These are phyloP conservation scores for Spheniscus humboldti DNA, from an alignment of 2,797 vertebrate species.

Conservation along the genomic window DNA sequence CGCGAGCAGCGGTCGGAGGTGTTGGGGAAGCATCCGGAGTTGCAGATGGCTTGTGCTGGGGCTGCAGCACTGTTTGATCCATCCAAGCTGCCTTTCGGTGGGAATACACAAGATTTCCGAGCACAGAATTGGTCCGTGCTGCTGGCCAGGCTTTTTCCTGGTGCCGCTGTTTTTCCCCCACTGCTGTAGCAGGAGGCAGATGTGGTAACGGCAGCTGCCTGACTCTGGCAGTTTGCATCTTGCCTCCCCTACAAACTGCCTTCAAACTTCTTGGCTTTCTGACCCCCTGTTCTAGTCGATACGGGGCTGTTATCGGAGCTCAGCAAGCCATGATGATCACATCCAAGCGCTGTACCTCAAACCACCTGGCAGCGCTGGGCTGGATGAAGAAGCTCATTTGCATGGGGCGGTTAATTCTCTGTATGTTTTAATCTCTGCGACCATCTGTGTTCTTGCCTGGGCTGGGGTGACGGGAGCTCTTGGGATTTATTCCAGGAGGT, in stretches of 20 bases:
- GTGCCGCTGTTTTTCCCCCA: neutral
- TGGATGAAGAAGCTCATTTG: conserved; percentile 46
- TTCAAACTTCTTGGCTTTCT: neutral
- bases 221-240: neutral
- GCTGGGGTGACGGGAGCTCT: conserved; percentile 16
- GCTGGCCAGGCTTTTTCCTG: neutral
- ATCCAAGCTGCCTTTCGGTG: neutral
- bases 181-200: neutral
- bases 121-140: neutral
- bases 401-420: conserved; percentile 47
- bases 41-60: accelerated
- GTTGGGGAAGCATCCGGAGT: accelerated
- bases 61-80: neutral
- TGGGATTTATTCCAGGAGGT: conserved; percentile 55
- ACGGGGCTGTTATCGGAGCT: neutral
- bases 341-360: neutral
- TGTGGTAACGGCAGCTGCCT: neutral
- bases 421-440: conserved; percentile 39
- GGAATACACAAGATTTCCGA: accelerated
- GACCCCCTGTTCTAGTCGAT: neutral
- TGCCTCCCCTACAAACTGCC: neutral
- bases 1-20: accelerated
- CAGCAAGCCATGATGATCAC: neutral
- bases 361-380: neutral
- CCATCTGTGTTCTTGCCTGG: conserved; percentile 58